A percentile compares a stretch with the other conserved stretches of the same genome.
Evolutionary conservation across 2,113 vertebrate genomes (phyloP).

Genomic region (Callopanchax toddi): DNA sequence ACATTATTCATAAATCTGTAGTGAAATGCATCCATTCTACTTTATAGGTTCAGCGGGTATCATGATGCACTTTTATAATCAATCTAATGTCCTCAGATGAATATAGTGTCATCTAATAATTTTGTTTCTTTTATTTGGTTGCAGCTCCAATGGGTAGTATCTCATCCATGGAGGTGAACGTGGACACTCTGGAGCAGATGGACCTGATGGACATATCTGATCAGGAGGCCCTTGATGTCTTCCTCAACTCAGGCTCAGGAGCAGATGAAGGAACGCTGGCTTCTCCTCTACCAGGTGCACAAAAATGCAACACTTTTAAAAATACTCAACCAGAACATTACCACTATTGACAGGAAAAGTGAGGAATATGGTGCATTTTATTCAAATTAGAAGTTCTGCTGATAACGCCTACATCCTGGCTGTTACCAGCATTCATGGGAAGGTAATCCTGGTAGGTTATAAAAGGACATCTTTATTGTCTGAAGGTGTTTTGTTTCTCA

Average conservation of each 20-base stretch:
- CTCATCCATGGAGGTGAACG: constrained; percentile 95
- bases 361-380: too few species aligned
- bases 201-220: constrained; percentile 91
- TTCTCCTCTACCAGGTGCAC: constrained; percentile 79
- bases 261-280: constrained; percentile 74
- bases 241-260: constrained; percentile 85
- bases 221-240: constrained; percentile 90
- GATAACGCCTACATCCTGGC: too few species aligned
- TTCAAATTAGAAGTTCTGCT: too few species aligned
- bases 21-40: not conserved
- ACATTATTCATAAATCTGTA: too few species aligned
- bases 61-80: not conserved
- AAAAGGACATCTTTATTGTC: too few species aligned
- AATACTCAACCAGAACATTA: not conserved
- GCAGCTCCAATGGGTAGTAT: constrained; percentile 93
- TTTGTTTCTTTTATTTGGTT: not conserved
- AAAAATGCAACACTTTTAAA: not conserved
- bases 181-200: constrained; percentile 92
- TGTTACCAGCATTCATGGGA: too few species aligned
- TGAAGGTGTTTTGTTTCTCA: too few species aligned
- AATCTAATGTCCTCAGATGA: not conserved
- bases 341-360: too few species aligned
- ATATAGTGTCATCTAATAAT: not conserved
- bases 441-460: too few species aligned
- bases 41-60: not conserved